Base-by-base conservation (phyloP, 1,140 invertebrate genomes). In the Ceratosolen solmsi region DNA sequence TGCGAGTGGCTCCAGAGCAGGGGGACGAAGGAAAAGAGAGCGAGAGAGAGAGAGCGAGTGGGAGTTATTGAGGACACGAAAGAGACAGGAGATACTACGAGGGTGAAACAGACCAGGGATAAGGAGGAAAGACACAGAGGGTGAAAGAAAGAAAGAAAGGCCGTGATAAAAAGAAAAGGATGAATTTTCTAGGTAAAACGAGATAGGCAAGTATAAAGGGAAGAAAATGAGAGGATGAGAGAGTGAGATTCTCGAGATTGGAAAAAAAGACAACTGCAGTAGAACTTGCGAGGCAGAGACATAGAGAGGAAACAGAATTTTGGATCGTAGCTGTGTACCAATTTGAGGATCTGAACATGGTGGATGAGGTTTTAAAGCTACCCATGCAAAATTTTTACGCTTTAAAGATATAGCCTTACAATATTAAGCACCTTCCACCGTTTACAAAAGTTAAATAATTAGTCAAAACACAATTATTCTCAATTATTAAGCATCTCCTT, bases 121-220 rank as follows among this genome's bases (percentile, higher is more conserved):
- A 74, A 60, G 71, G 78, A 79, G 36, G 54, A 71, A 73, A 25
- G 41, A 72, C 7, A 11, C 27, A 51, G 79, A 77, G 82, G 73
- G 79, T 80, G 82, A 76, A 75, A 75, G 60, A 58, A 58, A 75
- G 60, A 58, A 58, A 81, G 76, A 82, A 56, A 54, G 17, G 46
- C 11, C 8, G 76, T 30, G 78, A 54, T 82, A 71, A 51, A 49
- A 74, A 79, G 56, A 63, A 80, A 78, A 41, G 81, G 77, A 68
- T 56, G 70, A 76, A 79, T 79, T 84, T 84, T 87, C 84, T 87
- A 87, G 87, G 79, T 86, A 84, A 86, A 83, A 86, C 86, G 87
- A 88, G 85, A 86, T 84, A 83, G 84, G 65, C 79, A 80, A 76
- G 77, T 74, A 83, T 71, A 83, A 71, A 80, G 83, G 82, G 83